These are phyloP conservation scores for Microcebus jonahi DNA, from an alignment of 2,113 vertebrate genomes.

Conservation along the genomic window DNA sequence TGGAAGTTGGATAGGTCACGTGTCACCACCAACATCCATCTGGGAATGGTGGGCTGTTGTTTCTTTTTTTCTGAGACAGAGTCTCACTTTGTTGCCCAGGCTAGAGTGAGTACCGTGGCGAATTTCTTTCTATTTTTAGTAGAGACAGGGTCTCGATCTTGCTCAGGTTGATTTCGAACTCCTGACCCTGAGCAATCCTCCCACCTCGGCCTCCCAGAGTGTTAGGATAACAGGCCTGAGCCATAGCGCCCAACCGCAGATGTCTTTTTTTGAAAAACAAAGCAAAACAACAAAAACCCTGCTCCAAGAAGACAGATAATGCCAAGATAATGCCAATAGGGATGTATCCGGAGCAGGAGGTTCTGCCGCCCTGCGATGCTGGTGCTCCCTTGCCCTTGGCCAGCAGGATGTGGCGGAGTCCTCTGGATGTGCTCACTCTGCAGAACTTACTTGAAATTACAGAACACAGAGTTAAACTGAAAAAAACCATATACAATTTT, in stretches of 20 bases:
- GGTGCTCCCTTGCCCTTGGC: slow-evolving; percentile 89
- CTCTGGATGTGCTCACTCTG: slow-evolving; percentile 90
- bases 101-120: no score
- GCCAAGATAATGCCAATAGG: slow-evolving; percentile 91
- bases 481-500: slow-evolving; percentile 94
- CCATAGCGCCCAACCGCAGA: slow-evolving; percentile 76
- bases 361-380: slow-evolving; percentile 91
- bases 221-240: no score
- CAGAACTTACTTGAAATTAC: slow-evolving; percentile 92
- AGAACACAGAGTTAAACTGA: slow-evolving; percentile 91
- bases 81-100: no score
- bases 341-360: slow-evolving; percentile 91
- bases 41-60: background rate
- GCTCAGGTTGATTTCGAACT: no score
- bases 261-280: slow-evolving; percentile 90
- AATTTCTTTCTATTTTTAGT: no score
- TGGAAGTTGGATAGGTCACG: background rate
- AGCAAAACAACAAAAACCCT: slow-evolving; percentile 79
- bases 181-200: no score
- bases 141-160: no score
- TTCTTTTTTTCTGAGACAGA: background rate
- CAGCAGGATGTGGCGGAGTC: slow-evolving; percentile 92
- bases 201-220: no score
- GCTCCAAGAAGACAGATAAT: slow-evolving; percentile 88
- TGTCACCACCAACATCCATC: background rate